Evolutionary conservation across 2,797 vertebrate genomes (phyloP).

Genomic region (Phrynocephalus forsythii): DNA sequence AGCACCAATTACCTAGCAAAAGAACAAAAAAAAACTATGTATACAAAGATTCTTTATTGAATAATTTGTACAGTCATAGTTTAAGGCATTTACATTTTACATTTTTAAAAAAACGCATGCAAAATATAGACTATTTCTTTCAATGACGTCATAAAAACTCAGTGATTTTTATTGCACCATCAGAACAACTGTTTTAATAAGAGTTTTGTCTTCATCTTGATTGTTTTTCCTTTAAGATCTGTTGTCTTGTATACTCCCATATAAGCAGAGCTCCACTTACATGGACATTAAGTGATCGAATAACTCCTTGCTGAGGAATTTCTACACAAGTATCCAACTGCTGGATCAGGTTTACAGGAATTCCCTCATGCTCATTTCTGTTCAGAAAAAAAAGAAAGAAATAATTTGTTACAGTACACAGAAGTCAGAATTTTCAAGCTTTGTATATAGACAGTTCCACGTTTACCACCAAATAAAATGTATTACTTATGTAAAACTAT

Average conservation of each 20-base stretch:
- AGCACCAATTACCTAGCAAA: background rate
- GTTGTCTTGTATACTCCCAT: conserved; percentile 95
- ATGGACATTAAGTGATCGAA: conserved; percentile 95
- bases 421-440: background rate
- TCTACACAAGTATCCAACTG: conserved; percentile 95
- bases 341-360: conserved; percentile 92
- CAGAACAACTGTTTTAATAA: background rate
- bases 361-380: conserved; percentile 94
- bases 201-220: conserved; percentile 2
- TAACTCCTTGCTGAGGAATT: conserved; percentile 94
- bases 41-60: conserved; percentile 65
- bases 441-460: background rate
- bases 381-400: conserved; percentile 28
- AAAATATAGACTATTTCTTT: conserved; percentile 36
- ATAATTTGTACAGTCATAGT: conserved; percentile 53
- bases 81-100: conserved; percentile 73
- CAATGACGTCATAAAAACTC: background rate
- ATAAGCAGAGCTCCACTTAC: conserved; percentile 96
- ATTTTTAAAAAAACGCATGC: conserved; percentile 50
- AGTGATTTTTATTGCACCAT: conserved; percentile 48
- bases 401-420: background rate
- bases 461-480: background rate
- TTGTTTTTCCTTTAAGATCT: conserved; percentile 68
- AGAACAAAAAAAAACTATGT: background rate
- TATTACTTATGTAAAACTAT: too few relatives aligned